A percentile compares a stretch with the other conserved stretches of the same genome.
These are phyloP conservation scores for Ceyx margarethae DNA, from an alignment of 2,113 vertebrate species.

Conservation along the genomic window DNA sequence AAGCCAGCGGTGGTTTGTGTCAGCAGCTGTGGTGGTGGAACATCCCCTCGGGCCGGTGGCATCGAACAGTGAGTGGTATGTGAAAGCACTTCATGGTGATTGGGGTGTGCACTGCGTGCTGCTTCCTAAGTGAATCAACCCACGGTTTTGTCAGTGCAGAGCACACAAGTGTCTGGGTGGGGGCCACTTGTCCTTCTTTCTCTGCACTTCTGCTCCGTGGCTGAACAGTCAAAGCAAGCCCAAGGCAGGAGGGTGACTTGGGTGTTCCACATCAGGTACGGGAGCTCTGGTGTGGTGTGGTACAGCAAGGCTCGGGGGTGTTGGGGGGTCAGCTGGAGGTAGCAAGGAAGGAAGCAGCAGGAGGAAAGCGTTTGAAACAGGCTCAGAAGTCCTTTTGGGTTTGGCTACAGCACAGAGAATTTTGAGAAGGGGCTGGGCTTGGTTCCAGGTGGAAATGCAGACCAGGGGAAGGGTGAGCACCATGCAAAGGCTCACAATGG, in stretches of 20 bases:
- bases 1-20: neutral
- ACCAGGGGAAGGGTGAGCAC: accelerated
- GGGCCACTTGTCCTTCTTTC: neutral
- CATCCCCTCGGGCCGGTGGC: accelerated
- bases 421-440: neutral
- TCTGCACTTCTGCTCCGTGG: accelerated
- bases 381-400: neutral
- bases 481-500: neutral
- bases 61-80: neutral
- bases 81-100: neutral
- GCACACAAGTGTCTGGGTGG: accelerated
- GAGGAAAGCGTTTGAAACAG: neutral
- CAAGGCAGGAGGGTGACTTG: neutral
- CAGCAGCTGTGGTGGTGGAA: accelerated
- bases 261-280: neutral
- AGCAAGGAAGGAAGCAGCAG: neutral
- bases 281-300: accelerated
- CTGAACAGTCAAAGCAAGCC: accelerated
- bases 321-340: neutral
- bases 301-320: accelerated
- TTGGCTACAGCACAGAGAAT: neutral
- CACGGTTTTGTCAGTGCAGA: accelerated
- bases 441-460: neutral
- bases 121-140: neutral
- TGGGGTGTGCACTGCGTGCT: neutral